Conservation (phyloP, 1,140 invertebrate genomes). For the Hestina assimilis region DNA sequence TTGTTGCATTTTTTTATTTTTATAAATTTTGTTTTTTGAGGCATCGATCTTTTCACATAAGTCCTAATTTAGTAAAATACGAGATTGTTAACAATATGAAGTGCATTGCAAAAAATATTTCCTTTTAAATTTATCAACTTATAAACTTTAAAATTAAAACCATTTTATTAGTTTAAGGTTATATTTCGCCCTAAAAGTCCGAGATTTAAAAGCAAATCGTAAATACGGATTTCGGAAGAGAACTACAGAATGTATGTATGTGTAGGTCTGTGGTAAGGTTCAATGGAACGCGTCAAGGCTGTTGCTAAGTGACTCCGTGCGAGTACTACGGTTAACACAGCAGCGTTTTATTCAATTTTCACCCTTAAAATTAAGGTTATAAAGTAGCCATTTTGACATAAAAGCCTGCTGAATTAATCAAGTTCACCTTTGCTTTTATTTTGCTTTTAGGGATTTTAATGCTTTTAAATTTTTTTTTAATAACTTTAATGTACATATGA, state of each 20-base stretch:
- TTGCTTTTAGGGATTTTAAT: conserved; percentile 5
- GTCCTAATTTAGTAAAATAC: too few relatives aligned
- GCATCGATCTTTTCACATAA: too few relatives aligned
- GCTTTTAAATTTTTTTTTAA: not conserved
- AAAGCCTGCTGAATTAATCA: conserved; percentile 4
- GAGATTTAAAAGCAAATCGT: not conserved
- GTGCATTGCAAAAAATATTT: too few relatives aligned
- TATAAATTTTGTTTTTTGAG: too few relatives aligned
- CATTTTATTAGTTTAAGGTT: not conserved
- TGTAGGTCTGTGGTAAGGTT: conserved; percentile 25
- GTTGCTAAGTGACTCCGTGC: conserved; percentile 34
- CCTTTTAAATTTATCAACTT: too few relatives aligned
- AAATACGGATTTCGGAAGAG: conserved; percentile 1
- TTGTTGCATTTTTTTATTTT: too few relatives aligned
- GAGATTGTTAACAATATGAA: too few relatives aligned
- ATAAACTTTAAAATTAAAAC: too few relatives aligned
- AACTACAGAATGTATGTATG: not conserved
- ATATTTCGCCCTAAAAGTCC: not conserved
- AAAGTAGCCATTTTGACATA: not conserved
- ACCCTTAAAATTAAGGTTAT: not conserved
- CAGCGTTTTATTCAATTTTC: not conserved
- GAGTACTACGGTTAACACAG: conserved; percentile 5
- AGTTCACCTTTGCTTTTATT: conserved; percentile 2
- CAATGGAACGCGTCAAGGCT: conserved; percentile 42
- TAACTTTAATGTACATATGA: not conserved